Percentiles rank a stretch among this genome's conserved stretches.
Evolutionary conservation across 1,140 invertebrate species (phyloP).

Genomic region (Papilio machaon): DNA sequence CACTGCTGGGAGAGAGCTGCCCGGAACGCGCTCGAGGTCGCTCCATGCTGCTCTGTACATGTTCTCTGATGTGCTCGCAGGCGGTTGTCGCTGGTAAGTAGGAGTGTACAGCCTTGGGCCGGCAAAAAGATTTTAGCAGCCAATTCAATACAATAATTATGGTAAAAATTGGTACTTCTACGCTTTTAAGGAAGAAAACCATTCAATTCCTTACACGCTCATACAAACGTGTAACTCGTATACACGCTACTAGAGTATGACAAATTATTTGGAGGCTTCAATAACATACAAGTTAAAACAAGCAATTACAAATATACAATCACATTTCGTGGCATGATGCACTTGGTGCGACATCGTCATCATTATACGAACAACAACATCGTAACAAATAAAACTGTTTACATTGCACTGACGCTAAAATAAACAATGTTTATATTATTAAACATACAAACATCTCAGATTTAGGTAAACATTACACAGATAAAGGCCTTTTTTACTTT

Average conservation of each 20-base stretch:
- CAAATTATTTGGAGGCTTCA: not conserved
- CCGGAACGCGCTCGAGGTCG: conserved; percentile 59
- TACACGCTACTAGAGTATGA: too few species aligned
- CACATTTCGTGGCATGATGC: not conserved
- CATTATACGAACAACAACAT: not conserved
- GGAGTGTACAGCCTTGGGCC: not conserved
- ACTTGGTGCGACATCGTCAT: not conserved
- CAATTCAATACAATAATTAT: not conserved
- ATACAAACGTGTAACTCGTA: too few species aligned
- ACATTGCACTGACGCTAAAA: not conserved
- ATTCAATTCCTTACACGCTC: too few species aligned
- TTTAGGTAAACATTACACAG: conserved; percentile 20
- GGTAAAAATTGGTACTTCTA: too few species aligned
- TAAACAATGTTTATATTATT: not conserved
- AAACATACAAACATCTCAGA: not conserved
- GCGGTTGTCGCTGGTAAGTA: conserved; percentile 67
- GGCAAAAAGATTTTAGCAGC: too few species aligned
- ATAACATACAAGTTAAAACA: not conserved
- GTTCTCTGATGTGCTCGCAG: conserved; percentile 71
- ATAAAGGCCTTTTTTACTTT: too few species aligned
- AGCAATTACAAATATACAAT: not conserved
- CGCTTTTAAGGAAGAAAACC: too few species aligned
- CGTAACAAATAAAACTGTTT: not conserved
- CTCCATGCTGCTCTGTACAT: conserved; percentile 67
- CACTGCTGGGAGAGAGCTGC: conserved; percentile 70